Percentiles rank a stretch among this genome's conserved stretches.
These are phyloP conservation scores for Macrostomum cliftonense DNA, from an alignment of 2,888 invertebrate genomes.

Conservation along the genomic window DNA sequence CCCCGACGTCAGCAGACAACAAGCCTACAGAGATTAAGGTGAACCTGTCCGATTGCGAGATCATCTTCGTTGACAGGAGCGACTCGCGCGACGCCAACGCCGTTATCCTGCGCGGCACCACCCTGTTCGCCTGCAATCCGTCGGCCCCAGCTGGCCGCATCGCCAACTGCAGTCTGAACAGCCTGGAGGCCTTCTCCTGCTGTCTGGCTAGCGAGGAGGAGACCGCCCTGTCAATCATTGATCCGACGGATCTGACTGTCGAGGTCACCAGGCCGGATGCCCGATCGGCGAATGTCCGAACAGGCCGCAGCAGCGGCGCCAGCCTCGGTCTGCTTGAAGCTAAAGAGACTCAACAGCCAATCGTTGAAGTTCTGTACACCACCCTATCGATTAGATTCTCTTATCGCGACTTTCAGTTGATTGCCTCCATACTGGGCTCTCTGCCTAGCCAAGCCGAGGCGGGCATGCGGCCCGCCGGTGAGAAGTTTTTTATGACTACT, in stretches of 20 bases:
- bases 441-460: slow-evolving; percentile 62
- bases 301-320: slow-evolving; percentile 16
- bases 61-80: slow-evolving; percentile 77
- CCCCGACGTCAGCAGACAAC: neutral
- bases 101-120: slow-evolving; percentile 51
- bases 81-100: slow-evolving; percentile 73
- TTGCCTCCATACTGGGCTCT: slow-evolving; percentile 65
- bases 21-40: slow-evolving; percentile 61
- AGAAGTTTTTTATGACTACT: no score
- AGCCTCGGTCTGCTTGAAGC: slow-evolving; percentile 18
- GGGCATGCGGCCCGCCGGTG: no score
- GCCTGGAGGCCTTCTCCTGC: slow-evolving; percentile 75
- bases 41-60: slow-evolving; percentile 81
- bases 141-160: slow-evolving; percentile 74
- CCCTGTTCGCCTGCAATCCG: slow-evolving; percentile 51
- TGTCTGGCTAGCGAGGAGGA: slow-evolving; percentile 72
- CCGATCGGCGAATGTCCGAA: slow-evolving; percentile 12
- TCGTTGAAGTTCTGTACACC: slow-evolving; percentile 9
- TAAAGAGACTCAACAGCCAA: slow-evolving; percentile 3
- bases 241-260: slow-evolving; percentile 57
- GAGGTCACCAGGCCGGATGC: slow-evolving; percentile 23
- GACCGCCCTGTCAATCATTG: slow-evolving; percentile 78
- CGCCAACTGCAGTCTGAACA: slow-evolving; percentile 58
- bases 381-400: slow-evolving; percentile 65
- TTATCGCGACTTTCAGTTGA: slow-evolving; percentile 78